Conservation (phyloP, 2,797 vertebrate species). For the Paguma larvata region DNA sequence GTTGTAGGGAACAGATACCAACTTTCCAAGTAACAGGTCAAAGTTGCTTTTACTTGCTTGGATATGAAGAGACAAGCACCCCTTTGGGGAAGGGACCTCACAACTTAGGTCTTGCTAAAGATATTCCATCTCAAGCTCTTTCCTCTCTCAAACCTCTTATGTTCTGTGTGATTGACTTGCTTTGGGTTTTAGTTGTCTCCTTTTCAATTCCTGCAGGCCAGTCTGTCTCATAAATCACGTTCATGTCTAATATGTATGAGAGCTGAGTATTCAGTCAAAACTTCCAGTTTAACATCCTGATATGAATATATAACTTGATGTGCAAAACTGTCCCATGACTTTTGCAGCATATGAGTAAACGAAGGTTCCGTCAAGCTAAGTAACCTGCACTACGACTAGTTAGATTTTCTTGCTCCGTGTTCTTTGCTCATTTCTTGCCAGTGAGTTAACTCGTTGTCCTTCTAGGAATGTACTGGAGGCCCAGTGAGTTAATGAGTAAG, state of each 20-base stretch:
- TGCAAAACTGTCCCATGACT: not conserved
- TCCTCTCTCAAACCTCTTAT: not conserved
- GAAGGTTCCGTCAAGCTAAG: not conserved
- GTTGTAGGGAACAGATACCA: not conserved
- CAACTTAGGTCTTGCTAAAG: not conserved
- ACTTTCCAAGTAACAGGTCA: not conserved
- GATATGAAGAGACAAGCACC: not conserved
- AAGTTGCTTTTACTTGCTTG: not conserved
- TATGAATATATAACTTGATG: not conserved
- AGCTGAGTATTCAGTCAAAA: not conserved
- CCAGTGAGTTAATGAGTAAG: not conserved
- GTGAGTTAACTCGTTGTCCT: not conserved
- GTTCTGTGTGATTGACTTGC: not conserved
- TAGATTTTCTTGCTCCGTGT: not conserved
- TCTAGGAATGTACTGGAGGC: not conserved
- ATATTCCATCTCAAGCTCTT: not conserved
- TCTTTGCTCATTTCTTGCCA: not conserved
- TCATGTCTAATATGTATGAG: not conserved
- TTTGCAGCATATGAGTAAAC: not conserved
- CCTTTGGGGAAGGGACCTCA: not conserved
- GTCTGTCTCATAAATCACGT: not conserved
- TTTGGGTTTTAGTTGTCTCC: constrained; percentile 4
- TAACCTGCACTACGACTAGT: not conserved
- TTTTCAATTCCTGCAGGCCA: not conserved
- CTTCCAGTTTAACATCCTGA: not conserved